Base-by-base conservation (phyloP, 2,888 invertebrate genomes). In the Pachymerium ferrugineum region DNA sequence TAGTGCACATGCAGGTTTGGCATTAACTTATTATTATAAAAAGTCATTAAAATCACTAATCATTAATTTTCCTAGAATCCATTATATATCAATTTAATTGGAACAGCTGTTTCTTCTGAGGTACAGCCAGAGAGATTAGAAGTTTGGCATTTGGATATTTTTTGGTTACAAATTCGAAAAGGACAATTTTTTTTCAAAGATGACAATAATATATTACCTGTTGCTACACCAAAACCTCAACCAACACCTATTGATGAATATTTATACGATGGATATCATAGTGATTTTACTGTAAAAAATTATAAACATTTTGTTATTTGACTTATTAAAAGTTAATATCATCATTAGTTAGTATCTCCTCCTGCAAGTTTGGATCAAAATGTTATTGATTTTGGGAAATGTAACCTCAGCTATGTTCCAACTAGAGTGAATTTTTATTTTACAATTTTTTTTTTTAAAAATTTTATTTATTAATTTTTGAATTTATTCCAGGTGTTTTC, bases 241-340 rank as follows among this genome's bases (percentile, higher is more conserved):
- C 69, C 69, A 16, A 0, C 31, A 31, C 0, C 69, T 19, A 29
- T 69, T 10, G 33, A 69, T n/a, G 69, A 69, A 22, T 69, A 69
- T 31, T 22, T 69, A 19, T 69, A 33, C n/a, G 69, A 69, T 31
- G 31, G 69, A 12, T 69, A 69, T n/a, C 69, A 69, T 8, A 69
- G 69, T 31, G 69, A 69, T 69, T 69, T 31, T 10, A n/a, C 31
- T 1, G 69, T 69, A 19, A 30, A 6, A 1, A 69, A 8, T 35
- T 12, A 31, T 6, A 8, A 1, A 12, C 2, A 25, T 25, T 62
- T 3, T 2, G 3, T 14, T 28, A 19, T 16, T n/a, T n/a, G 12
- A 1, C 14, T 28, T 25, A 14, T 3, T 62, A 69, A 2, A 16
- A 69, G 25, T 69, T 29, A 12, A 69, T 28, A 69, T 33, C n/a